Base-by-base conservation (phyloP, 64 coral and sea anemone genomes). In the Pocillopora damicornis region DNA sequence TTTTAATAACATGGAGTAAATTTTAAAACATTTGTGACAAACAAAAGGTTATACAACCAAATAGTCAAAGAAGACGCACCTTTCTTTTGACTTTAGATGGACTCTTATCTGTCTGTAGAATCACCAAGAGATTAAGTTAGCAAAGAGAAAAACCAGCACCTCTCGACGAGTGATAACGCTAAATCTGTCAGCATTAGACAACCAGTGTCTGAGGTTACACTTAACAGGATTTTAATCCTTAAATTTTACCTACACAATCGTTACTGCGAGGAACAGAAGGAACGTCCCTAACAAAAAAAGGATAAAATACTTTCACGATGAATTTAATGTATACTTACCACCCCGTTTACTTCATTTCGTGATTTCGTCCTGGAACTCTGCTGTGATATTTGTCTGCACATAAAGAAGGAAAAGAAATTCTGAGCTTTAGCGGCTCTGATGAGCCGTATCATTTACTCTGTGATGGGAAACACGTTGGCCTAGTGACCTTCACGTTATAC, bases 331-430 rank as follows among this genome's bases (percentile, higher is more conserved):
- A 71, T 25, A 73, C 81, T 58, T 38, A 85, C 81, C 38, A 85
- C 57, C 6, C 81, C 81, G 26, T 85, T 85, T 3, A 85, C 65
- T 57, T 85, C 63, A 11, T 56, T 72, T 15, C 15, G 38, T 25
- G 38, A 71, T 72, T 85, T 71, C 4, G 64, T 57, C 72, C 45
- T 85, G 65, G 63, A 22, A 16, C 65, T 85, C 35, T 23, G 30
- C 9, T 85, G 35, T 73, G 81, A n/a, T 58, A 85, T 58, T 85
- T 85, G 81, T 30, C 81, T 85, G 22, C 4, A 60, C 30, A 25
- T 72, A 68, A 20, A 60, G 36, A 26, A 82, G 30, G 15, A 65
- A 82, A 82, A 16, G 15, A 61, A 81, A 36, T 15, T 7, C 15
- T 35, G 11, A 61, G 42, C 7, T 51, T 51, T 51, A 51, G 42